Evolutionary conservation across 2,888 invertebrate species (phyloP).

Genomic region (Scotopteryx bipunctaria): DNA sequence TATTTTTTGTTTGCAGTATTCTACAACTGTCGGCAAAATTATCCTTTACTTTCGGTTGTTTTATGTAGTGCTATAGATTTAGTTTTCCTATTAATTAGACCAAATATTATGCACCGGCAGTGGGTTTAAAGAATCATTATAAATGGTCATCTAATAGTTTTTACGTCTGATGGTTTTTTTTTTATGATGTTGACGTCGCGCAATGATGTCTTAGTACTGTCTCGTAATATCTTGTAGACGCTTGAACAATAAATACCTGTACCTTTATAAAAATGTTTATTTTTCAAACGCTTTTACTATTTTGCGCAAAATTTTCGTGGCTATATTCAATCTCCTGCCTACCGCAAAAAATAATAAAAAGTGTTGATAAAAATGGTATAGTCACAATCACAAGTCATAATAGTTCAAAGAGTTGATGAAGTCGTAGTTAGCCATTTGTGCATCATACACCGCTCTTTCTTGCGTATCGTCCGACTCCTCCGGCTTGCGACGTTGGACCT

Average conservation of each 20-base stretch:
- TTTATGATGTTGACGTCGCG: conserved; percentile 64
- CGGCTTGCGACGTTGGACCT: conserved; percentile 51
- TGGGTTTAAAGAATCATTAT: conserved; percentile 51
- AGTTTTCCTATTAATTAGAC: conserved; percentile 52
- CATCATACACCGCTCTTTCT: conserved; percentile 36
- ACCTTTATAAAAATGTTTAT: conserved; percentile 63
- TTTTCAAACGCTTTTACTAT: conserved; percentile 40
- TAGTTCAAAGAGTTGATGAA: conserved; percentile 40
- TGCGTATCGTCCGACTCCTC: conserved; percentile 56
- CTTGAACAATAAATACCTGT: conserved; percentile 82
- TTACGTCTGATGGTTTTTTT: conserved; percentile 61
- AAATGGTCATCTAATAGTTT: conserved; percentile 56
- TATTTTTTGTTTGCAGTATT: background rate
- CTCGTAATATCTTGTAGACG: conserved; percentile 76
- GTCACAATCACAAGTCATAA: conserved; percentile 18
- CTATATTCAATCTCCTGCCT: too few relatives aligned
- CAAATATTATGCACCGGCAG: conserved; percentile 68
- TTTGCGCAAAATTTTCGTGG: background rate
- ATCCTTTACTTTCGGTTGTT: conserved; percentile 23
- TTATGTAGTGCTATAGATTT: conserved; percentile 41
- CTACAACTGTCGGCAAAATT: conserved; percentile 8
- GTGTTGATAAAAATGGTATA: background rate
- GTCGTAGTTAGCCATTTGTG: conserved; percentile 36
- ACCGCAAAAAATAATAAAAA: background rate
- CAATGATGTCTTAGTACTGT: conserved; percentile 65